Percentiles rank a stretch among this genome's conserved stretches.
Evolutionary conservation across 1,140 invertebrate species (phyloP).

Genomic region (Anastrepha ludens): DNA sequence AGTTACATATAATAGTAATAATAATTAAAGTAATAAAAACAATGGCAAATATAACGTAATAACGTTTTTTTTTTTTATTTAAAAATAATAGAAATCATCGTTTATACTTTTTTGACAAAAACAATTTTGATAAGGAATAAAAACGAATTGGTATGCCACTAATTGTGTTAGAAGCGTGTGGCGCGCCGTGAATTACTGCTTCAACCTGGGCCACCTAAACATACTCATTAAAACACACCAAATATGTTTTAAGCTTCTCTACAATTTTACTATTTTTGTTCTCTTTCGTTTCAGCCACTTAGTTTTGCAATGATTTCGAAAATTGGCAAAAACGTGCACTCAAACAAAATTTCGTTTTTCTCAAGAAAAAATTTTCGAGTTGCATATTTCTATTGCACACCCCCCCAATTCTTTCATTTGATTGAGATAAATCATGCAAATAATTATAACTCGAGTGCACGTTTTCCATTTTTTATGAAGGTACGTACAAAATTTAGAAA

Average conservation of each 20-base stretch:
- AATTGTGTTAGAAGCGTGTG: background rate
- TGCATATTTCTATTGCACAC: background rate
- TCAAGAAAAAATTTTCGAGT: conserved; percentile 56
- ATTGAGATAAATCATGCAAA: background rate
- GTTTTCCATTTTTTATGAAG: conserved; percentile 22
- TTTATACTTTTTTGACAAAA: conserved; percentile 45
- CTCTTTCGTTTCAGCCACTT: conserved; percentile 17
- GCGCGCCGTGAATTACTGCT: background rate
- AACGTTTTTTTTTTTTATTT: conserved; percentile 36
- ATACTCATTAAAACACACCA: background rate
- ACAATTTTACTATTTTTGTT: conserved; percentile 16
- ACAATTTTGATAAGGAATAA: conserved; percentile 32
- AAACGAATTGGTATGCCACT: conserved; percentile 35
- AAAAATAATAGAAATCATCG: conserved; percentile 50
- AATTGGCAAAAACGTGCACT: conserved; percentile 35
- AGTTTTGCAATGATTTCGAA: conserved; percentile 33
- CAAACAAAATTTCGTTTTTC: conserved; percentile 22
- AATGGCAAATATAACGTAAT: conserved; percentile 51
- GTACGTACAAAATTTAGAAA: conserved; percentile 35
- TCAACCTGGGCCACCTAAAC: background rate
- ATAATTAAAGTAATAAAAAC: conserved; percentile 52
- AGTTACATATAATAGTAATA: conserved; percentile 25
- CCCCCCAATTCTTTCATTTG: background rate
- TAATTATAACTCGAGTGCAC: conserved; percentile 32
- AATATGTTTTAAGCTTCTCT: background rate